Percentiles rank a stretch among this genome's conserved stretches.
phyloP scores from a whole-genome alignment of 2,888 invertebrate genomes.

The Tethea ocularis region DNA sequence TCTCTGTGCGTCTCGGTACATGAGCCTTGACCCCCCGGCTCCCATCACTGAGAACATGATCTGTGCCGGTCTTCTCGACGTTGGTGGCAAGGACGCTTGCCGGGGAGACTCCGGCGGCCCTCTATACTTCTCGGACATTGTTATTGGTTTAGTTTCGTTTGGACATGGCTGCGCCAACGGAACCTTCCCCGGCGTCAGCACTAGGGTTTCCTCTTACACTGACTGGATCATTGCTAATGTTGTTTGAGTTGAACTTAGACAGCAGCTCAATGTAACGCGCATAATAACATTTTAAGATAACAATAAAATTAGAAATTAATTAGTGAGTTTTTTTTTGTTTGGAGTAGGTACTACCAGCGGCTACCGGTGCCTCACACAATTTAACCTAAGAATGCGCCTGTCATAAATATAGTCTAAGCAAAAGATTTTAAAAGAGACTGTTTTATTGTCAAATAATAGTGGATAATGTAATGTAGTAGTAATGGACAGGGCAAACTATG shows the following conservation, averaged over 20 bases:
- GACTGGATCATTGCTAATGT: slow-evolving; percentile 43
- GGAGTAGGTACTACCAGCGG: no score
- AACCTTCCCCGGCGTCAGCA: slow-evolving; percentile 69
- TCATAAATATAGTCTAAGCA: no score
- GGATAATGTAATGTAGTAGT: no score
- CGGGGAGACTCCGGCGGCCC: slow-evolving; percentile 66
- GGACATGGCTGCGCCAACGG: slow-evolving; percentile 66
- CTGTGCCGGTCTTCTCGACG: slow-evolving; percentile 54
- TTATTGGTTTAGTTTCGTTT: slow-evolving; percentile 71
- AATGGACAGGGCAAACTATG: no score
- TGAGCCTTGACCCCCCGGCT: slow-evolving; percentile 13
- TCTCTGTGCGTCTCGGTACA: slow-evolving; percentile 50
- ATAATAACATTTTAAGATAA: no score
- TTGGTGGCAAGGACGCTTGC: slow-evolving; percentile 50
- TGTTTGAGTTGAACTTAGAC: slow-evolving; percentile 15
- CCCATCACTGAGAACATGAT: slow-evolving; percentile 55
- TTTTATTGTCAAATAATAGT: no score
- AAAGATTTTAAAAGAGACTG: no score
- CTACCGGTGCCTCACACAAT: no score
- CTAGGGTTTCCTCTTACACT: slow-evolving; percentile 52
- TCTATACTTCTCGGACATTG: slow-evolving; percentile 52
- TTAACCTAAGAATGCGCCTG: no score
- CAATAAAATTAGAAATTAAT: no score
- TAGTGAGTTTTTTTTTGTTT: no score
- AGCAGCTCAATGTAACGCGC: no score